These are phyloP conservation scores for Rhyzopertha dominica DNA, from an alignment of 1,140 invertebrate genomes.

Conservation along the genomic window DNA sequence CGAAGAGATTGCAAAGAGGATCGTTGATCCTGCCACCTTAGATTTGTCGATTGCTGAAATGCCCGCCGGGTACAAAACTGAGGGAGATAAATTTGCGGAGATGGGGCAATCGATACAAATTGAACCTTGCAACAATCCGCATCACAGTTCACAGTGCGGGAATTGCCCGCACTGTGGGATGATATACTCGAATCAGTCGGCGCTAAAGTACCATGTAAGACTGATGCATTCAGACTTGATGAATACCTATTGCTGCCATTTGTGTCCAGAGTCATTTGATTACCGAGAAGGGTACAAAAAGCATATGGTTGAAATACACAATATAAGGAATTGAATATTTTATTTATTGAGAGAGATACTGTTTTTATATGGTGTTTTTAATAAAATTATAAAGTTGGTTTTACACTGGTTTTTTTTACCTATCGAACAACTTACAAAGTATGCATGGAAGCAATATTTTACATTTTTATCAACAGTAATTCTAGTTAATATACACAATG, in stretches of 20 bases:
- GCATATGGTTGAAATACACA: slow-evolving; percentile 60
- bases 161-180: slow-evolving; percentile 63
- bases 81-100: slow-evolving; percentile 1
- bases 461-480: too few relatives aligned
- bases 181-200: slow-evolving; percentile 55
- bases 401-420: too few relatives aligned
- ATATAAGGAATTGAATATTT: slow-evolving; percentile 55
- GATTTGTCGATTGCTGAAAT: slow-evolving; percentile 13
- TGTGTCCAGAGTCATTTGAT: slow-evolving; percentile 59
- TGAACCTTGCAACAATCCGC: slow-evolving; percentile 29
- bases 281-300: slow-evolving; percentile 60
- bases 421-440: too few relatives aligned
- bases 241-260: slow-evolving; percentile 59
- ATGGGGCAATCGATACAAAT: slow-evolving; percentile 5
- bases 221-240: slow-evolving; percentile 62
- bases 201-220: slow-evolving; percentile 63
- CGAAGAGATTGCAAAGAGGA: too few relatives aligned
- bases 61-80: background rate
- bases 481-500: too few relatives aligned
- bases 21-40: too few relatives aligned
- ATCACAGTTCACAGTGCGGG: slow-evolving; percentile 56
- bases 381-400: too few relatives aligned
- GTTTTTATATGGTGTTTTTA: too few relatives aligned
- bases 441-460: too few relatives aligned
- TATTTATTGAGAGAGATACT: too few relatives aligned